These are phyloP conservation scores for Antheraea mylitta DNA, from an alignment of 1,140 invertebrate species.

Conservation along the genomic window DNA sequence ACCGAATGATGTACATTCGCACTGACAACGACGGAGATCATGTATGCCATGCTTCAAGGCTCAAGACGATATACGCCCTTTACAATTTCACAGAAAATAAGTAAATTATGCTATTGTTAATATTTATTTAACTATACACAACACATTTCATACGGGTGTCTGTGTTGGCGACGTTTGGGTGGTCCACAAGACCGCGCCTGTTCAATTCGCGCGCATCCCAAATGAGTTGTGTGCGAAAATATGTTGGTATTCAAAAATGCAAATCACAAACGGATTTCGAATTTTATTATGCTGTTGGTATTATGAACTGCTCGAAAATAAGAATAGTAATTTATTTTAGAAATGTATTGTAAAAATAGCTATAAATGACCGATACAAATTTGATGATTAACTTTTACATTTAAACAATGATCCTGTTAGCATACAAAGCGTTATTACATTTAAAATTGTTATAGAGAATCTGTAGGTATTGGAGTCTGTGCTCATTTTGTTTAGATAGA, in stretches of 20 bases:
- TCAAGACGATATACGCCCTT: conserved; percentile 9
- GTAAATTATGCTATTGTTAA: conserved; percentile 22
- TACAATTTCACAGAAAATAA: conserved; percentile 11
- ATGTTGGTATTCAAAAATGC: conserved; percentile 24
- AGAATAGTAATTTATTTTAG: no score
- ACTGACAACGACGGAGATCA: not conserved
- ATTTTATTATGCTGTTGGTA: not conserved
- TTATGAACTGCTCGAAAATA: not conserved
- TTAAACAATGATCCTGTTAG: no score
- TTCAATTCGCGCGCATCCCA: conserved; percentile 22
- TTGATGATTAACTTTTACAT: no score
- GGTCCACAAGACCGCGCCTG: conserved; percentile 21
- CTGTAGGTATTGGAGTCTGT: no score
- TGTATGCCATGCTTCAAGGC: not conserved
- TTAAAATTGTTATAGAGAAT: no score
- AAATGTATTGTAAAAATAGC: no score
- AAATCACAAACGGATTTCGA: conserved; percentile 19
- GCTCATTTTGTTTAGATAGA: no score
- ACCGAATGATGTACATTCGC: not conserved
- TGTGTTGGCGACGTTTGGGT: conserved; percentile 19
- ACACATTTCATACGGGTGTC: conserved; percentile 10
- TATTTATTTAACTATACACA: conserved; percentile 19
- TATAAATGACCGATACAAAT: no score
- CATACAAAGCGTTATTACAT: no score
- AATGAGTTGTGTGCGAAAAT: conserved; percentile 20